Percentiles rank a stretch among this genome's conserved stretches.
phyloP scores from a whole-genome alignment of 2,113 vertebrate species.

The Brachyhypopomus gauderio region DNA sequence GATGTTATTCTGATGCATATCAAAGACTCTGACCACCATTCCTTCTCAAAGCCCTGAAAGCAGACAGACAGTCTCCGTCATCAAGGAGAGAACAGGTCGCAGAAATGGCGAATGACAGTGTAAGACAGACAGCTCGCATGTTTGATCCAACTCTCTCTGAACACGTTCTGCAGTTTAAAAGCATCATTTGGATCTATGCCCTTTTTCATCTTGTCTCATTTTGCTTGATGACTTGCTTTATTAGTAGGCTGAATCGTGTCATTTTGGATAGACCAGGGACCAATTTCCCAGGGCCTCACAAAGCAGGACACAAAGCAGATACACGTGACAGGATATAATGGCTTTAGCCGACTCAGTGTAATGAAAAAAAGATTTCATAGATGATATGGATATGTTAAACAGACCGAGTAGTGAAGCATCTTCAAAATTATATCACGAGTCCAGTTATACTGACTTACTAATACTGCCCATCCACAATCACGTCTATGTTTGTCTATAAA shows the following conservation, averaged over 20 bases:
- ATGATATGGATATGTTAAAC: neutral
- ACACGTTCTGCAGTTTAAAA: neutral
- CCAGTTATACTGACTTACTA: no score
- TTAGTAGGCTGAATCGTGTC: slow-evolving; percentile 37
- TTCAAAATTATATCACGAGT: no score
- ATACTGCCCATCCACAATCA: no score
- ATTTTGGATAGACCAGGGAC: slow-evolving; percentile 18
- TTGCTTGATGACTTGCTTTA: slow-evolving; percentile 53
- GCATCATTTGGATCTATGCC: neutral
- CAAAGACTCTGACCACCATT: slow-evolving; percentile 9
- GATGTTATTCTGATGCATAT: neutral
- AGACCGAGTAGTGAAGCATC: no score
- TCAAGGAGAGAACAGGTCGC: slow-evolving; percentile 30
- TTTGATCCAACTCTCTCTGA: neutral
- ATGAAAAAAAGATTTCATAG: neutral
- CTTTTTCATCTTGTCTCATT: neutral
- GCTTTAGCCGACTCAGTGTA: neutral
- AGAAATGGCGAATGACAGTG: slow-evolving; percentile 2
- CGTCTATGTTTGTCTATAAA: neutral
- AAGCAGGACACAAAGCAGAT: slow-evolving; percentile 26
- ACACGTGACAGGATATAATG: slow-evolving; percentile 1
- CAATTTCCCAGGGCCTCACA: slow-evolving; percentile 40
- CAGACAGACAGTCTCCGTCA: slow-evolving; percentile 6
- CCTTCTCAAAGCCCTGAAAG: slow-evolving; percentile 27
- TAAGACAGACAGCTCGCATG: neutral